Base-by-base conservation (phyloP, 2,888 invertebrate species). In the Pegoplata infirma region DNA sequence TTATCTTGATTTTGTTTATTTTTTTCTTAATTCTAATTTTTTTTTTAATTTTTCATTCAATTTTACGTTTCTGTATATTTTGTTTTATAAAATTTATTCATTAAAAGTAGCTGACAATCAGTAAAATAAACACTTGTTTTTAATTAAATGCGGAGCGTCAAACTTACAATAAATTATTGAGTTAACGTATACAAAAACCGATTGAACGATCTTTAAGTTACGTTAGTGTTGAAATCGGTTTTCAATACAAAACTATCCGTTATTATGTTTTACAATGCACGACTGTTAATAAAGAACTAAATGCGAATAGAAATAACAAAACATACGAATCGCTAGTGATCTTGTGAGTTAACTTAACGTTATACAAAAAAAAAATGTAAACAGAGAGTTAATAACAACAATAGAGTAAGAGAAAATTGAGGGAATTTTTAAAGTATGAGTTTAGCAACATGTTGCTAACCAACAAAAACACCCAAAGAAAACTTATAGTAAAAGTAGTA, bases 71-170 rank as follows among this genome's bases (percentile, higher is more conserved):
- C 55, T 49, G n/a, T n/a, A n/a, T n/a, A 14, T 23, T 12, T 66
- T 10, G 5, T 5, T 36, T 12, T 12, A 16, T 28, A 61, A 32
- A 23, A 44, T 72, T 63, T 55, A 55, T 61, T 56, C 32, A 53
- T 58, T 51, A 61, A 17, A 17, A 28, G 47, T 32, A 44, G 63
- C 58, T 73, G 64, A 56, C 58, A 58, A 73, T 64, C 58, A 64
- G 58, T 68, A 36, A 69, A 77, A 67, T 61, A 73, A 64, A 71
- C 78, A 78, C 69, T 71, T 78, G 74, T 59, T 67, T 76, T 67
- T 63, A 74, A 78, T 66, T 66, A 61, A 69, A 74, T 55, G 69
- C 66, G 61, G 32, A 71, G 59, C 74, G 53, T 66, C 64, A 74
- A 68, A 74, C 78, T 74, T 78, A 66, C 74, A 78, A 73, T 64